Base-by-base conservation (phyloP, 2,113 vertebrate species). In the Sterna hirundo region DNA sequence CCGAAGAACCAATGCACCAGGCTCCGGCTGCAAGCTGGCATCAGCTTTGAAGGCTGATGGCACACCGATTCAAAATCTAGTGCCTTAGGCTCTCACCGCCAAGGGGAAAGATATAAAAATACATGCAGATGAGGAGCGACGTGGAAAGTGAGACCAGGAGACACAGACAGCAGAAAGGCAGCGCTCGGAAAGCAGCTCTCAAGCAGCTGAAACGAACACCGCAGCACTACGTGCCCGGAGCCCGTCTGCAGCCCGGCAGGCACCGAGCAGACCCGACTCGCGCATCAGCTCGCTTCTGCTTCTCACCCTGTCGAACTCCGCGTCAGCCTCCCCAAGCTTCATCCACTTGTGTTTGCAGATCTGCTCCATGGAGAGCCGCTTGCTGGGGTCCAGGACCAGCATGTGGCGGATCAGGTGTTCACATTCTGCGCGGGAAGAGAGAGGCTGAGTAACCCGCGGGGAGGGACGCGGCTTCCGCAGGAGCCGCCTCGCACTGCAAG, bases 301-400 rank as follows among this genome's bases (percentile, higher is more conserved):
- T 22, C 99, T 99, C 95, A 99, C 99, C 98, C 99, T 98, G 68
- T 99, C 99, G 17, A 99, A 99, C 58, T 99, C 99, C 1, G 99
- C 98, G 20, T 99, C 99, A 0, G 98, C 98, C 84, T 99, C 99
- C 82, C 99, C 99, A 8, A 98, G 98, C 96, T 99, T 99, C 99
- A 99, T 99, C 99, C 99, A 99, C 98, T 99, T 99, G 98, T 99
- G 99, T 87, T 99, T 99, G 97, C 99, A 99, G 98, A 99, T 99
- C 98, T 99, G 99, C 97, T 99, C 99, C 99, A 99, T 99, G 17
- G 99, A 99, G 62, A 99, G 98, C 77, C 99, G 98, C 96, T 98
- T 98, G 94, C 98, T 99, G 1, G 99, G 99, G 93, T 99, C 99
- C 98, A 99, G 92, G 62, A 99, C 98, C 97, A 99, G 97, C 99